Base-by-base conservation (phyloP, 2,113 vertebrate genomes). In the Brachyhypopomus occidentalis region DNA sequence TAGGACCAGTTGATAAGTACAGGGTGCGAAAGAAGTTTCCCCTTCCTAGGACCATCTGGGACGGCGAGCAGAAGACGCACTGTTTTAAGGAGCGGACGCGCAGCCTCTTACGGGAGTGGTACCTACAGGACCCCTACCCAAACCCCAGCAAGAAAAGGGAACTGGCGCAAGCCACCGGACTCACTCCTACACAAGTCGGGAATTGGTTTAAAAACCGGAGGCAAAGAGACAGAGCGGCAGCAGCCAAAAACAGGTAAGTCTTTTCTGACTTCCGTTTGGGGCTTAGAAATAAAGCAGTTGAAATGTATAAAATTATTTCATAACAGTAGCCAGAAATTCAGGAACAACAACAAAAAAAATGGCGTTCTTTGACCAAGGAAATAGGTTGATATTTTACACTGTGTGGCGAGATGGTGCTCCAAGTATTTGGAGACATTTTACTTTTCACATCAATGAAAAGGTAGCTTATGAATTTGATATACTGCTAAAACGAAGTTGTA, bases 151-250 rank as follows among this genome's bases (percentile, higher is more conserved):
- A 99, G 96, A 99, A 99, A 96, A 96, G 98, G 92, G 98, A 99
- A 96, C 95, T 99, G 94, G 98, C 98, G 89, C 98, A 99, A 95
- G 98, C 98, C 95, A 99, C 98, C 85, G 98, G 98, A 95, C 98
- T 99, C 94, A 99, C 98, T 88, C 98, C 98, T 75, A 99, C 98
- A 88, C 98, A 99, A 93, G 98, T 99, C 92, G 98, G 98, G 89
- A 99, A 99, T 94, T 99, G 98, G 98, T 99, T 99, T 95, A 99
- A 99, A 95, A 99, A 99, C 91, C 96, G 98, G 87, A 94, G 98
- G 93, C 98, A 99, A 92, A 94, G 98, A 94, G 98, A 99, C 95
- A 96, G 98, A 93, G 98, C 98, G 4, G 98, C 98, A 60, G 98
- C 98, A 74, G 98, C 98, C 85, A 99, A 99, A 90, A 99, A 99